Evolutionary conservation across 2,888 invertebrate genomes (phyloP).

Genomic region (Caradrina clavipalpis): DNA sequence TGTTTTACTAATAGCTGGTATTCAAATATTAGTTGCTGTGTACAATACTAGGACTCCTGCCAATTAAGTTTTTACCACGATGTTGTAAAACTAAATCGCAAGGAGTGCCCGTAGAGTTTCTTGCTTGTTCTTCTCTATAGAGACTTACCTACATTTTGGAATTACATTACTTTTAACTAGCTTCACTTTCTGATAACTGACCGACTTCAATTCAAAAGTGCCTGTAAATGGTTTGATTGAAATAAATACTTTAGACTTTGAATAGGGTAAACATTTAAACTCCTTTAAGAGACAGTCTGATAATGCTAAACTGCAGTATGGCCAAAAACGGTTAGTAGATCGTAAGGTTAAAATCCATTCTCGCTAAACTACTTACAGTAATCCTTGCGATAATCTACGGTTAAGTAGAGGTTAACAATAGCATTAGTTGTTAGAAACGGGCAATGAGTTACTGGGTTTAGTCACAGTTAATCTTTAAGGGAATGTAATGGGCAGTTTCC

Average conservation of each 20-base stretch:
- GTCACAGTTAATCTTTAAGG: constrained; percentile 15
- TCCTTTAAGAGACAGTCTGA: neutral
- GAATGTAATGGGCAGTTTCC: neutral
- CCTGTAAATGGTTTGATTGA: too few species aligned
- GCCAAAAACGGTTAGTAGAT: constrained; percentile 7
- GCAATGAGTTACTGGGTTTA: constrained; percentile 11
- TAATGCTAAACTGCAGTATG: neutral
- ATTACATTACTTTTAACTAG: too few species aligned
- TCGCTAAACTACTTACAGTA: constrained; percentile 34
- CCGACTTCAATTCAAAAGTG: too few species aligned
- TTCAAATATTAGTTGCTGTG: neutral
- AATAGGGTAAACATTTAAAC: neutral
- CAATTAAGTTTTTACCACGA: too few species aligned
- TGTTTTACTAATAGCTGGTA: neutral
- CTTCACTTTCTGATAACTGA: too few species aligned
- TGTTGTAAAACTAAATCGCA: too few species aligned
- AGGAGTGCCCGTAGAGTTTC: too few species aligned
- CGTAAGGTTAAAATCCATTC: constrained; percentile 22
- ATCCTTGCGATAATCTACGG: constrained; percentile 45
- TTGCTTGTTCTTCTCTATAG: too few species aligned
- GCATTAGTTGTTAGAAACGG: constrained; percentile 22
- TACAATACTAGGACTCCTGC: too few species aligned
- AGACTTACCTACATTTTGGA: too few species aligned
- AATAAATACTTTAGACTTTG: too few species aligned
- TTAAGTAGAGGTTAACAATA: constrained; percentile 29